phyloP scores from a whole-genome alignment of 2,888 invertebrate genomes.

The Doris montereyensis region DNA sequence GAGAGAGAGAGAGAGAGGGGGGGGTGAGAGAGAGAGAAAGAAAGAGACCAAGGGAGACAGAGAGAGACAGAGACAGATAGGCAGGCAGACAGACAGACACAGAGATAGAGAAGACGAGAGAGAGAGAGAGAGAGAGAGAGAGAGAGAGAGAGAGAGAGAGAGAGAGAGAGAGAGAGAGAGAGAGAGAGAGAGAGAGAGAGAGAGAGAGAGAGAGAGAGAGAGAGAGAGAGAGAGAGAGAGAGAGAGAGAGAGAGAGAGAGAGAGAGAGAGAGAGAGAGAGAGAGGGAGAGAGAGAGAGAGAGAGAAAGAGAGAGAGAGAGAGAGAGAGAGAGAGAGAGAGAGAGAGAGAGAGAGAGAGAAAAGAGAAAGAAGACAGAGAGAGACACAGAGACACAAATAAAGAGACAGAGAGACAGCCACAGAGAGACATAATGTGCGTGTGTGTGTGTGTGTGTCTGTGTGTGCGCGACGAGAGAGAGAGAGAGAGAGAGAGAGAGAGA shows the following conservation, averaged over 20 bases:
- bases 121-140: not conserved
- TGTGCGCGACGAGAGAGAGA: not conserved
- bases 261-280: not conserved
- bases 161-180: not conserved
- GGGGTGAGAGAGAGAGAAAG: too few relatives aligned
- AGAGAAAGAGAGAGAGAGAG: constrained; percentile 3
- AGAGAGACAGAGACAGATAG: too few relatives aligned
- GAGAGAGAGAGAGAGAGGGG: too few relatives aligned
- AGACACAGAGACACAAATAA: not conserved
- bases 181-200: not conserved
- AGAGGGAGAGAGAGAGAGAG: constrained; percentile 23
- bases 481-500: constrained; percentile 8
- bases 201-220: constrained; percentile 10
- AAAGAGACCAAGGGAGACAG: too few relatives aligned
- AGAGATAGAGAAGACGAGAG: not conserved
- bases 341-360: not conserved
- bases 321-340: not conserved
- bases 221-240: not conserved
- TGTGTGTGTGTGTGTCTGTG: not conserved
- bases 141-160: not conserved
- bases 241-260: constrained; percentile 6
- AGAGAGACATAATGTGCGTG: too few relatives aligned
- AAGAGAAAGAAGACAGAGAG: not conserved
- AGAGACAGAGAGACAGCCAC: constrained; percentile 13
- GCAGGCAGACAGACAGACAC: too few relatives aligned